Base-by-base conservation (phyloP, 2,797 vertebrate species). In the Arremon aurantiirostris region DNA sequence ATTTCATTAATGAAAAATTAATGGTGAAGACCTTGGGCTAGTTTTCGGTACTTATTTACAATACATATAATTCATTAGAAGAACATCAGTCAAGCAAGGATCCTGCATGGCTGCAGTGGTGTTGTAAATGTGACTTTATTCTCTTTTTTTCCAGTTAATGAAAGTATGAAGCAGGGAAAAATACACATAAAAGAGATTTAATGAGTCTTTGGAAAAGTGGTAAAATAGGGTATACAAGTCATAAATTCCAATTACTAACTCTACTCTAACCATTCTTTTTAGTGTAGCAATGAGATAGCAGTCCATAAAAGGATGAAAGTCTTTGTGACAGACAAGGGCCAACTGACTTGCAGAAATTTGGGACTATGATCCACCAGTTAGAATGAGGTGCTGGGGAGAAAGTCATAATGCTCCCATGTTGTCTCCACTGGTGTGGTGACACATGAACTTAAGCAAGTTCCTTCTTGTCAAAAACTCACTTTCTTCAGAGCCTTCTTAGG, bases 1-100 rank as follows among this genome's bases (percentile, higher is more conserved):
- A 98, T 98, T 98, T 98, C 97, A 97, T 98, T 98, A 98, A 97
- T 97, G 96, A 97, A 97, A 97, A 97, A 98, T 98, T 98, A 98
- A 98, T 98, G 94, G 83, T 90, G 94, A 97, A 97, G 97, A 97
- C 96, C 95, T 96, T 97, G 94, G 76, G 78, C 96, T 97, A 95
- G 96, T 97, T 96, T 87, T 68, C 23, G 57, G 87, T 85, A 73
- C 95, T 97, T 98, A 97, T 97, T 98, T 98, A 98, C 96, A 97
- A 96, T 97, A 97, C 96, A 85, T 97, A 95, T 97, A 97, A 97
- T 97, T 98, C 95, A 97, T 98, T 97, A 97, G 91, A 94, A 97
- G 97, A 97, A 94, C 83, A 97, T 96, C 91, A 89, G n/a, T 97
- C 94, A 97, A 96, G 82, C 64, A 88, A 96, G 71, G 71, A 95